A percentile compares a stretch with the other conserved stretches of the same genome.
Evolutionary conservation across 1,140 invertebrate species (phyloP).

Genomic region (Heliconius himera): DNA sequence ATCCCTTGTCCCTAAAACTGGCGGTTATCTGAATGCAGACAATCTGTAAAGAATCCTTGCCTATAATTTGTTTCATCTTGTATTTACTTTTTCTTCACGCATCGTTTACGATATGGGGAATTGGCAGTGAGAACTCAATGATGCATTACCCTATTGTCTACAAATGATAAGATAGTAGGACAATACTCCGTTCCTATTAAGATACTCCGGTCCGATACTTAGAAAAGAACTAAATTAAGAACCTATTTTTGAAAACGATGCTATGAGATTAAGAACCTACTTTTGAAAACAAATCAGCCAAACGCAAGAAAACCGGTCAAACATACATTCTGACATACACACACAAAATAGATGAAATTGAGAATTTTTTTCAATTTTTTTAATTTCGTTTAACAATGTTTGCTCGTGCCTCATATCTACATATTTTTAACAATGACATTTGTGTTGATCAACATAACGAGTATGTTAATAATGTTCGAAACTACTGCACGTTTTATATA

Average conservation of each 20-base stretch:
- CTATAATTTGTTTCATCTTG: not conserved
- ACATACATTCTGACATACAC: too few relatives aligned
- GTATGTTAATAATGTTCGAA: not conserved
- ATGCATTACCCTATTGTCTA: too few relatives aligned
- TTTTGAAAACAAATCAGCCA: too few relatives aligned
- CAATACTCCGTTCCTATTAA: too few relatives aligned
- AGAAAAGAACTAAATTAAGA: too few relatives aligned
- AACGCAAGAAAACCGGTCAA: too few relatives aligned
- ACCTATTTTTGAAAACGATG: too few relatives aligned
- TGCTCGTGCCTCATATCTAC: not conserved
- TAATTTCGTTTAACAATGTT: not conserved
- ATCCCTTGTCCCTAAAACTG: conserved; percentile 11
- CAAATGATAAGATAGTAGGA: too few relatives aligned
- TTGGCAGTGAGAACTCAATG: too few relatives aligned
- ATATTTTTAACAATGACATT: not conserved
- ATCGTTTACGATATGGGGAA: not conserved
- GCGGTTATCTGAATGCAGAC: conserved; percentile 33
- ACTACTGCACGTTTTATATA: not conserved
- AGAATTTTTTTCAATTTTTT: not conserved
- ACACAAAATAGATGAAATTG: not conserved
- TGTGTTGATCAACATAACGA: not conserved
- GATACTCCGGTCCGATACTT: too few relatives aligned
- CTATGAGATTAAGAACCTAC: too few relatives aligned
- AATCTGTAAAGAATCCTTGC: conserved; percentile 24
- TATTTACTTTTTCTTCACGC: not conserved